Conservation (phyloP, 2,113 vertebrate genomes). For the Mobula hypostoma region DNA sequence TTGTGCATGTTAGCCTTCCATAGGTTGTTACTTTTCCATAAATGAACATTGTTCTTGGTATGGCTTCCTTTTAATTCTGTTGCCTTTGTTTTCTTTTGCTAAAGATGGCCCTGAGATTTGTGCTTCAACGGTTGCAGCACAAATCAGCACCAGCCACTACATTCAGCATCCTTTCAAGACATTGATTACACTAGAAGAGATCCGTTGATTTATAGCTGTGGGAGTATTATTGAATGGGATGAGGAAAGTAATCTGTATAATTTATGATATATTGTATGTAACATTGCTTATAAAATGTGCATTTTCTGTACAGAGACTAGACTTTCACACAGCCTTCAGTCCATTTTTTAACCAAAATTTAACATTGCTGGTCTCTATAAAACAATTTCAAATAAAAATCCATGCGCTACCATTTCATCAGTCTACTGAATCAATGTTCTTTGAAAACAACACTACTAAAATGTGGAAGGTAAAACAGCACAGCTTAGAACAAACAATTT, state of each 20-base stretch:
- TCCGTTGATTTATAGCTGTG: not conserved
- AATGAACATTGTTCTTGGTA: not conserved
- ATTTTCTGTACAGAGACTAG: not conserved
- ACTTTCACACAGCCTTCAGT: not conserved
- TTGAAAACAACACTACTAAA: not conserved
- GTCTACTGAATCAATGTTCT: not conserved
- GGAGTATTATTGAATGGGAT: not conserved
- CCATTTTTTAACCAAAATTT: not conserved
- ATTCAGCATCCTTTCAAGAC: not conserved
- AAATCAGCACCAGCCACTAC: not conserved
- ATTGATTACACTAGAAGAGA: not conserved
- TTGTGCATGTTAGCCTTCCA: not conserved
- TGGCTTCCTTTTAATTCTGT: not conserved
- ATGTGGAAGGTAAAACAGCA: no score
- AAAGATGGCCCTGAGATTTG: not conserved
- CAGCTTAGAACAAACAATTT: no score
- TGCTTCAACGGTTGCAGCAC: not conserved
- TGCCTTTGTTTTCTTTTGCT: not conserved
- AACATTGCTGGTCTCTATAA: not conserved
- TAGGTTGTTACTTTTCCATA: not conserved
- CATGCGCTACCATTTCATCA: not conserved
- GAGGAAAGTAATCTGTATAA: not conserved
- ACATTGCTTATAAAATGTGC: not conserved
- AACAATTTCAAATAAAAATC: not conserved
- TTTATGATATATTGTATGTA: not conserved